Conservation (phyloP, 2,797 vertebrate species). For the Pipistrellus kuhlii region DNA sequence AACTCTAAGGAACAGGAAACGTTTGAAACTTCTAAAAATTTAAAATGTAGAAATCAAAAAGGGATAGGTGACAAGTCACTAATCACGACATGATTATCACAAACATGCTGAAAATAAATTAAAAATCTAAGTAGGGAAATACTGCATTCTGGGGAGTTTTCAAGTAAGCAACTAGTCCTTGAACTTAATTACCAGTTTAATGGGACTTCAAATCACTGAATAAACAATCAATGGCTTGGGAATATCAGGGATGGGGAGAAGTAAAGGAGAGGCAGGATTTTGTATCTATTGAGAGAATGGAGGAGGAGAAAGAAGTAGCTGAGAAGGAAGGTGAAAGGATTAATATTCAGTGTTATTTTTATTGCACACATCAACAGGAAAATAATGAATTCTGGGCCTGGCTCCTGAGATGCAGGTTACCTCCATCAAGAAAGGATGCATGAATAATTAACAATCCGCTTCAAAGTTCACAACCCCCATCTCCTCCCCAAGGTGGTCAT, state of each 20-base stretch:
- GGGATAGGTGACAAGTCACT: background rate
- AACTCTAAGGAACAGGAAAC: background rate
- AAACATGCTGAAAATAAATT: conserved; percentile 29
- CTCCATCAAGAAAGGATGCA: conserved; percentile 77
- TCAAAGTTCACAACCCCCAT: conserved; percentile 83
- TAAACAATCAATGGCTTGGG: conserved; percentile 69
- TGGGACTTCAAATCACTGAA: conserved; percentile 69
- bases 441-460: conserved; percentile 85
- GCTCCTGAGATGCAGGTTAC: conserved; percentile 82
- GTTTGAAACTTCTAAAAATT: background rate
- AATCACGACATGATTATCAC: conserved; percentile 53
- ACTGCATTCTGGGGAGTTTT: conserved; percentile 35
- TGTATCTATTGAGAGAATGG: conserved; percentile 43
- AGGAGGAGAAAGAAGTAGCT: conserved; percentile 65
- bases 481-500: conserved; percentile 81
- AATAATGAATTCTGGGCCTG: conserved; percentile 84
- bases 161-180: conserved; percentile 62
- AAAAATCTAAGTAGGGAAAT: conserved; percentile 36
- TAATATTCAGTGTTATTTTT: conserved; percentile 84
- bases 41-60: conserved; percentile 33
- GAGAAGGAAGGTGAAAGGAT: conserved; percentile 75
- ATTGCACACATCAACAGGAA: conserved; percentile 81
- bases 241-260: conserved; percentile 66
- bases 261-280: conserved; percentile 57
- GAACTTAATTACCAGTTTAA: conserved; percentile 78